phyloP scores from a whole-genome alignment of 1,140 invertebrate genomes.

The Drosophila varians region DNA sequence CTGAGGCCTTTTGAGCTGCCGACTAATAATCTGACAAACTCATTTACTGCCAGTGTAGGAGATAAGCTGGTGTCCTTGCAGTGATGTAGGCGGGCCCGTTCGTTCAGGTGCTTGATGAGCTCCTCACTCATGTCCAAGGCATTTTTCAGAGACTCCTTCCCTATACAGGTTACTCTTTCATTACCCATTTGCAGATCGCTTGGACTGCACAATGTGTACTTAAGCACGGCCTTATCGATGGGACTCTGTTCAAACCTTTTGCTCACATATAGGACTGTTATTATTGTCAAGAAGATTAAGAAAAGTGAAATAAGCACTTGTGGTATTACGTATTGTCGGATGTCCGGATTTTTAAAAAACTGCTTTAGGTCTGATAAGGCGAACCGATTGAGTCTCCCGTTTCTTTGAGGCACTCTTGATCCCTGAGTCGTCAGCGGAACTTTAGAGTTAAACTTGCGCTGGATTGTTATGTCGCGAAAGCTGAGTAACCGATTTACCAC shows the following conservation, averaged over 20 bases:
- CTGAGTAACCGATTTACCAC: conserved; percentile 68
- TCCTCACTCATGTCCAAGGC: conserved; percentile 47
- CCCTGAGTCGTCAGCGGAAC: conserved; percentile 22
- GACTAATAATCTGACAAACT: conserved; percentile 64
- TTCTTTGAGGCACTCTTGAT: conserved; percentile 27
- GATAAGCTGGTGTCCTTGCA: conserved; percentile 85
- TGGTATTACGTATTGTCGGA: conserved; percentile 59
- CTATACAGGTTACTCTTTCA: conserved; percentile 39
- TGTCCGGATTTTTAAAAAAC: conserved; percentile 53
- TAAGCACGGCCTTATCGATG: conserved; percentile 45
- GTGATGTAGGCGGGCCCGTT: conserved; percentile 82
- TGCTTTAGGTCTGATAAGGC: conserved; percentile 36
- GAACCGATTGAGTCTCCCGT: conserved; percentile 25
- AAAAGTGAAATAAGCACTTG: conserved; percentile 61
- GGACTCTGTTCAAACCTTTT: conserved; percentile 58
- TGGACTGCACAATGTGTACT: conserved; percentile 56
- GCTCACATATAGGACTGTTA: conserved; percentile 60
- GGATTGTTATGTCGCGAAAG: conserved; percentile 63
- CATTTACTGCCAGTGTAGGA: conserved; percentile 85
- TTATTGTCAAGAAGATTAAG: conserved; percentile 60
- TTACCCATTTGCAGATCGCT: conserved; percentile 26
- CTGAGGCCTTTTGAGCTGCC: conserved; percentile 53
- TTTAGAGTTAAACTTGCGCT: conserved; percentile 47
- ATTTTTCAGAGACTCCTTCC: conserved; percentile 41
- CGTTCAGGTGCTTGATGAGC: conserved; percentile 56